Evolutionary conservation across 2,888 invertebrate genomes (phyloP), one percentile per base, ranked within the genome.

Genomic region (Petrolisthes manimaculis): DNA sequence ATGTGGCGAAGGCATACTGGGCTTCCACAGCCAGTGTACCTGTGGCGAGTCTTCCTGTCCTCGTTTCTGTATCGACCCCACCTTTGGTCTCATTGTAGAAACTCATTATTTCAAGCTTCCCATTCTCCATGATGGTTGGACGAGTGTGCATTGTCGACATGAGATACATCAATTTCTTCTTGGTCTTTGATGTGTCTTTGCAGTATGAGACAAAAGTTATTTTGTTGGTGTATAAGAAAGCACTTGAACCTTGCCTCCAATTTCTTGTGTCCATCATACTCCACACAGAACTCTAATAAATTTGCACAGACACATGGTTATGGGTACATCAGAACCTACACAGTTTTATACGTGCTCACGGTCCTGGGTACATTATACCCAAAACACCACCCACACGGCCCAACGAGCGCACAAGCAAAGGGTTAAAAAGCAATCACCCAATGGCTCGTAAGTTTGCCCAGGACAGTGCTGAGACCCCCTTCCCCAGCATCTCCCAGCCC

Each of bases 81-180:
- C 86, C 86, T 75, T 83, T 83, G 24, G 87, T 87, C 9, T 9
- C 12, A 61, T 87, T 87, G 67, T 87, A 87, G n/a, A 74, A 83
- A 9, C n/a, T 5, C 18, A 87, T 75, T 3, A 87, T 61, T 18
- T 83, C 87, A 8, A 75, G 74, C 71, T 87, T 87, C 21, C 82
- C 87, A 55, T 9, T 77, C 6, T 14, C 4, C 56, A 8, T 18
- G 1, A 83, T 9, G 14, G 82, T 87, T 55, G 83, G 87, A 74
- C 74, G 54, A 3, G 24, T 61, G 83, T 75, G 87, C 83, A 75
- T 61, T 4, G 87, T 56, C 6, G 80, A 86, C 21, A 81, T 54
- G 6, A 86, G 53, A 12, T 56, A 74, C 55, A 86, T 55, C 51
- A 67, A 12, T 69, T 86, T 86, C 71, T 86, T 86, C n/a, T 37